Conservation (phyloP, 1,140 invertebrate species). For the Metaphire vulgaris region DNA sequence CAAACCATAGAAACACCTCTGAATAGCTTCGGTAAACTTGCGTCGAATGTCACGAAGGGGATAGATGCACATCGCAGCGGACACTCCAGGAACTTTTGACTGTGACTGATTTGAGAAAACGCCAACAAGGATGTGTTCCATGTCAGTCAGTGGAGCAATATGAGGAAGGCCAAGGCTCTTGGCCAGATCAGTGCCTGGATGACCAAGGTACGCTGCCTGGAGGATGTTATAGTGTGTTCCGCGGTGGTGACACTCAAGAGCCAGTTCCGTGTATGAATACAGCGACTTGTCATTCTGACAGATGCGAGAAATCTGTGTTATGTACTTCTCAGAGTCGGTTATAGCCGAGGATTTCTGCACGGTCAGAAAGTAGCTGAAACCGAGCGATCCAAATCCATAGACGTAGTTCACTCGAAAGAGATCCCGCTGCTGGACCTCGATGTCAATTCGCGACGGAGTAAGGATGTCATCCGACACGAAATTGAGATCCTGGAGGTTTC, state of each 20-base stretch:
- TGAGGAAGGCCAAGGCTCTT: conserved; percentile 74
- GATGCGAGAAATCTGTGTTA: conserved; percentile 88
- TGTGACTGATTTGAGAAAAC: conserved; percentile 68
- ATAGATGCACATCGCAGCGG: conserved; percentile 86
- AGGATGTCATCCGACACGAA: conserved; percentile 20
- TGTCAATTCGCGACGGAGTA: conserved; percentile 24
- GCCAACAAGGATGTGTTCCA: conserved; percentile 86
- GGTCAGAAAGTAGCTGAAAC: conserved; percentile 93
- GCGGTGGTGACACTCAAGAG: conserved; percentile 78
- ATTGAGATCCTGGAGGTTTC: conserved; percentile 26
- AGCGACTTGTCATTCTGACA: conserved; percentile 94
- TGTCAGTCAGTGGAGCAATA: conserved; percentile 41
- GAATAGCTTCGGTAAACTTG: conserved; percentile 96
- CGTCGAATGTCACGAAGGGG: conserved; percentile 82
- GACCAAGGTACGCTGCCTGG: conserved; percentile 86
- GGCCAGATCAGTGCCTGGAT: conserved; percentile 82
- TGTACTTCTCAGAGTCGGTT: conserved; percentile 71
- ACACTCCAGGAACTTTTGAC: conserved; percentile 64
- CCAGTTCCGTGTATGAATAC: conserved; percentile 96
- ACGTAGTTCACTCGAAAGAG: conserved; percentile 75
- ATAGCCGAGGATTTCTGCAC: conserved; percentile 78
- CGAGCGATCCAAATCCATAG: conserved; percentile 88
- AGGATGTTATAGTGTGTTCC: conserved; percentile 79
- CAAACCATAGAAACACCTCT: conserved; percentile 69
- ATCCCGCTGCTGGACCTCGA: conserved; percentile 36